Evolutionary conservation across 2,888 invertebrate species (phyloP).

Genomic region (Coelogynopora nodosa): DNA sequence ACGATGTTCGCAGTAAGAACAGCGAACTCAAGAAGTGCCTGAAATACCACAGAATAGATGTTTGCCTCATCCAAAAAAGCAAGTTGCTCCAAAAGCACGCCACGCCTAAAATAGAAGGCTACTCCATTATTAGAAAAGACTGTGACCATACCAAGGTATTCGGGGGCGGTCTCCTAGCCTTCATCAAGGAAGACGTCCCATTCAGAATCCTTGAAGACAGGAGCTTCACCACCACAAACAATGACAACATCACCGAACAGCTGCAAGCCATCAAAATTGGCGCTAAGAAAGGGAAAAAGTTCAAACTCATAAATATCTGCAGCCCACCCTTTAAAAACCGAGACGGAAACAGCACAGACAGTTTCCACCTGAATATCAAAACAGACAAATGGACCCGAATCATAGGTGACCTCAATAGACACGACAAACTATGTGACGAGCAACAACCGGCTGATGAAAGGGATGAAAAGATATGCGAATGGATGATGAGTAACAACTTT

Average conservation of each 20-base stretch:
- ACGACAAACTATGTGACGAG: conserved; percentile 4
- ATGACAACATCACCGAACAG: neutral
- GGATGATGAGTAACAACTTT: conserved; percentile 18
- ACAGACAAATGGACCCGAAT: conserved; percentile 14
- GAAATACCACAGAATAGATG: too few species aligned
- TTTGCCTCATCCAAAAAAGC: too few species aligned
- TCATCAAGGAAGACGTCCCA: neutral
- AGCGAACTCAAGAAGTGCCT: too few species aligned
- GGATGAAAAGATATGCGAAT: neutral
- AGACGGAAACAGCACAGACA: conserved; percentile 19
- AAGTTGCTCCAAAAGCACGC: too few species aligned
- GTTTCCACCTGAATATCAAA: conserved; percentile 19
- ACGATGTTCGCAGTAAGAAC: too few species aligned
- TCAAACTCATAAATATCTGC: neutral
- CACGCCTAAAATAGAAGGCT: neutral
- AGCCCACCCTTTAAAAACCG: neutral
- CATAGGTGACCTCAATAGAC: neutral
- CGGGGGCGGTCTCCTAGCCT: neutral
- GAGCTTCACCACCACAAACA: neutral
- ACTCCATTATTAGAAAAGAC: neutral
- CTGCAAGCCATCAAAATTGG: conserved; percentile 4
- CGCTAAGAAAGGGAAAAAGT: neutral
- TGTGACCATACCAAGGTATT: neutral
- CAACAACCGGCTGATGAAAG: neutral
- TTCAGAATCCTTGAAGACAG: neutral